phyloP scores from a whole-genome alignment of 2,113 vertebrate genomes.

The Entosphenus tridentatus region DNA sequence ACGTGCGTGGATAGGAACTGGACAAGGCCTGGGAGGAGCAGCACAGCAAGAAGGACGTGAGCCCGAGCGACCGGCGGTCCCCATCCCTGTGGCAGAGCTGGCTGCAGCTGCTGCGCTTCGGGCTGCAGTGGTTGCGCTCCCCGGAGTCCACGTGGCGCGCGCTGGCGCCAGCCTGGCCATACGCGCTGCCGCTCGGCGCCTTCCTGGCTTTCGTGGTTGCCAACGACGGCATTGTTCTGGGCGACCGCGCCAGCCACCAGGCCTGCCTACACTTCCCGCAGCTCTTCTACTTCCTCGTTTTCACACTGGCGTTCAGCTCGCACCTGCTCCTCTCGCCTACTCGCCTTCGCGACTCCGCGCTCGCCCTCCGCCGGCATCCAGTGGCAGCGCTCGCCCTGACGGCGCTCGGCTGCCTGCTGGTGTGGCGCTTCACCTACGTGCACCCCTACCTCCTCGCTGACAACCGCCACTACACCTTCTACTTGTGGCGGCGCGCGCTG shows the following conservation, averaged over 20 bases:
- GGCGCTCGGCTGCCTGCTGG: constrained; percentile 25
- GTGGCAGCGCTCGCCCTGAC: constrained; percentile 26
- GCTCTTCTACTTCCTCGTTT: constrained; percentile 70
- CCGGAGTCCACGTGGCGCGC: no score
- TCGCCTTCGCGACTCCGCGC: constrained; percentile 36
- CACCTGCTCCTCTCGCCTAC: constrained; percentile 32
- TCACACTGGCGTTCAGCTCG: constrained; percentile 48
- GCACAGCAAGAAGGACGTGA: no score
- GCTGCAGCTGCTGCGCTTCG: no score
- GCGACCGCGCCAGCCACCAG: constrained; percentile 58
- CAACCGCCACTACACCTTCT: constrained; percentile 82
- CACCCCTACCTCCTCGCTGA: constrained; percentile 83
- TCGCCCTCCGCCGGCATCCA: constrained; percentile 28
- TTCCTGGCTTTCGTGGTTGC: constrained; percentile 41
- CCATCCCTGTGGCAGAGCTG: no score
- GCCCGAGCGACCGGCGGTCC: no score
- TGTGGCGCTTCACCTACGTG: constrained; percentile 70
- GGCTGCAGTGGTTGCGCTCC: no score
- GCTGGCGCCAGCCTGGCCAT: constrained; percentile 40
- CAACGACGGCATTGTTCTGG: constrained; percentile 68
- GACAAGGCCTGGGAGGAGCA: no score
- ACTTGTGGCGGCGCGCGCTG: constrained; percentile 68
- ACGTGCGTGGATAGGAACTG: no score
- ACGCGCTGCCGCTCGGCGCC: constrained; percentile 20
- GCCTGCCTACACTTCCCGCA: constrained; percentile 70